Conservation (phyloP, 2,888 invertebrate species). For the Epirrhoe tristata region DNA sequence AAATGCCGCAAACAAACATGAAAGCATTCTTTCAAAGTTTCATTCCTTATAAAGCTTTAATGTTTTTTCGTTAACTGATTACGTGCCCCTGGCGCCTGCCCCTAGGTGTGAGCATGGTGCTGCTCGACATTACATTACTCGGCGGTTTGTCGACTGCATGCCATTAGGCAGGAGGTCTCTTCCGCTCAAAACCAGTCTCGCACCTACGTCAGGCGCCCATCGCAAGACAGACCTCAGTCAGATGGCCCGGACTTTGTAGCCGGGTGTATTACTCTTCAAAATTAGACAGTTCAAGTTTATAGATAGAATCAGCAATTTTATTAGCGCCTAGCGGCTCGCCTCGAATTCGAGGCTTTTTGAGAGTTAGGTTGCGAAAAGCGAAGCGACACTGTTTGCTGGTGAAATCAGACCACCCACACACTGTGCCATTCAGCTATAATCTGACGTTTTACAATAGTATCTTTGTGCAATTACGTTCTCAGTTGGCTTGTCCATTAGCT, state of each 20-base stretch:
- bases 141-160: constrained; percentile 19
- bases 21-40: no score
- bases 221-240: not conserved
- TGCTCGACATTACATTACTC: constrained; percentile 21
- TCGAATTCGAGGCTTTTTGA: no score
- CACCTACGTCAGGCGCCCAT: constrained; percentile 1
- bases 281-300: no score
- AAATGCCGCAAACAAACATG: no score
- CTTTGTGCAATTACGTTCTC: no score
- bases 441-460: no score
- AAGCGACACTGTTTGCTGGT: no score
- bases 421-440: no score
- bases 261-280: not conserved
- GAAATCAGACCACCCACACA: no score
- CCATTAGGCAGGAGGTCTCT: constrained; percentile 25
- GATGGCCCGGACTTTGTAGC: not conserved
- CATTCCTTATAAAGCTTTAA: no score
- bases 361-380: no score
- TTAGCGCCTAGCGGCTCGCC: not conserved
- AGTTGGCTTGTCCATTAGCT: not conserved
- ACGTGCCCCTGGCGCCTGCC: not conserved
- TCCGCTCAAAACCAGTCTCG: constrained; percentile 34
- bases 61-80: no score
- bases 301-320: not conserved
- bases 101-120: not conserved